phyloP scores from a whole-genome alignment of 2,113 vertebrate species.

The Otus sunia region DNA sequence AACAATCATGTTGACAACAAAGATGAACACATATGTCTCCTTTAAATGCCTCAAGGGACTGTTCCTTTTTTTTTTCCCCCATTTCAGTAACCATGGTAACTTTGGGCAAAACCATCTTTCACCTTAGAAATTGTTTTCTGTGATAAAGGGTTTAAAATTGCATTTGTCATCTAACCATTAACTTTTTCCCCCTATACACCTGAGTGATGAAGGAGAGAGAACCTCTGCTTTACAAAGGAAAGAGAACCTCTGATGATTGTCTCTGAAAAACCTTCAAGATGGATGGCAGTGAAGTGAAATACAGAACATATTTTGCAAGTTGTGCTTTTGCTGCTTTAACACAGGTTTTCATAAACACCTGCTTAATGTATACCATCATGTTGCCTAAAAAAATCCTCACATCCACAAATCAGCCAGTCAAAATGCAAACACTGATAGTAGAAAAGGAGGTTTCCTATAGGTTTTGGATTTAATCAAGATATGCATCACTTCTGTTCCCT shows the following conservation, averaged over 20 bases:
- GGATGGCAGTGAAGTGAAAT: neutral
- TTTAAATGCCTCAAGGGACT: constrained; percentile 34
- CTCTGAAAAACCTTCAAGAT: neutral
- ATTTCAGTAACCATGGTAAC: constrained; percentile 56
- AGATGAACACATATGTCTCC: constrained; percentile 50
- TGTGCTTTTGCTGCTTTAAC: neutral
- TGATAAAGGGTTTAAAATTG: constrained; percentile 27
- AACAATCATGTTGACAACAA: constrained; percentile 54
- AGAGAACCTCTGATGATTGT: neutral
- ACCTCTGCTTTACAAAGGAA: neutral
- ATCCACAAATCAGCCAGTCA: neutral
- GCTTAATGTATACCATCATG: neutral
- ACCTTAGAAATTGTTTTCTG: constrained; percentile 35
- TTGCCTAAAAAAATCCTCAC: neutral
- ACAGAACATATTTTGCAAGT: neutral
- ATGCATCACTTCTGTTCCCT: neutral
- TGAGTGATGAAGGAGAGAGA: neutral
- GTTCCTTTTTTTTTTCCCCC: neutral
- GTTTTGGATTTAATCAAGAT: neutral
- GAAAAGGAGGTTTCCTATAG: neutral
- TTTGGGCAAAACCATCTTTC: neutral
- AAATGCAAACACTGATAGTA: neutral
- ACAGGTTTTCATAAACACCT: neutral
- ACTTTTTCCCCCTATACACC: neutral
- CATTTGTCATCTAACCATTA: neutral